Conservation (phyloP, 1,140 invertebrate genomes). For the Drosophila elegans region DNA sequence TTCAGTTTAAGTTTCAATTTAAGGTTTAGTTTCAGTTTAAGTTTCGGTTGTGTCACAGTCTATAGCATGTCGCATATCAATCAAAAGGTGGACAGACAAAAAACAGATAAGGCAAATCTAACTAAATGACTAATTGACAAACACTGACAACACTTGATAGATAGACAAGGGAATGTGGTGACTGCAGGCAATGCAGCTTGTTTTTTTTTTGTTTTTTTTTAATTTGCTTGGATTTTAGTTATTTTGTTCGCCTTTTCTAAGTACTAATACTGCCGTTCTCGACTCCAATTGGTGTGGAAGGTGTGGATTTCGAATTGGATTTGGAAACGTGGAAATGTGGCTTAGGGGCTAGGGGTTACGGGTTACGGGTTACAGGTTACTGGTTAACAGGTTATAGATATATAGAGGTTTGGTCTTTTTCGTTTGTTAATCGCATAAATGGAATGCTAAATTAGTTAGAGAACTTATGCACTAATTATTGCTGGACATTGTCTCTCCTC, state of each 20-base stretch:
- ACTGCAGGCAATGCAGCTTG: constrained; percentile 3
- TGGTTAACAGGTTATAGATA: constrained; percentile 2
- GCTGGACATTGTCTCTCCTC: constrained; percentile 39
- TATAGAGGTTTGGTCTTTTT: constrained; percentile 20
- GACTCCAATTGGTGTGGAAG: constrained; percentile 12
- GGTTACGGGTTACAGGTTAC: background rate
- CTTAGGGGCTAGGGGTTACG: constrained; percentile 12
- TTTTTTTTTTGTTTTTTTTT: background rate
- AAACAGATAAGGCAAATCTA: constrained; percentile 29
- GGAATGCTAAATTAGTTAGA: constrained; percentile 66
- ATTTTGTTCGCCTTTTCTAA: constrained; percentile 49
- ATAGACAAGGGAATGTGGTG: constrained; percentile 40
- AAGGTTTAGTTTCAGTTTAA: constrained; percentile 5
- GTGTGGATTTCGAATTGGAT: constrained; percentile 12
- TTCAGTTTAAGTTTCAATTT: constrained; percentile 3
- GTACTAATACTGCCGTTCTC: constrained; percentile 55
- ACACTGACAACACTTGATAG: constrained; percentile 31
- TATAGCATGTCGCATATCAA: constrained; percentile 3
- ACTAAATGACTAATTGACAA: constrained; percentile 35
- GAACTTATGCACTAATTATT: constrained; percentile 63
- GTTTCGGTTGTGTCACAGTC: constrained; percentile 13
- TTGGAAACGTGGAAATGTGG: constrained; percentile 6
- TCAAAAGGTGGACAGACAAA: constrained; percentile 18
- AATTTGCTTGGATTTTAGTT: background rate
- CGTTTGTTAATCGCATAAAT: constrained; percentile 48